phyloP scores from a whole-genome alignment of 1,140 invertebrate genomes.

The Dendrolimus punctatus region DNA sequence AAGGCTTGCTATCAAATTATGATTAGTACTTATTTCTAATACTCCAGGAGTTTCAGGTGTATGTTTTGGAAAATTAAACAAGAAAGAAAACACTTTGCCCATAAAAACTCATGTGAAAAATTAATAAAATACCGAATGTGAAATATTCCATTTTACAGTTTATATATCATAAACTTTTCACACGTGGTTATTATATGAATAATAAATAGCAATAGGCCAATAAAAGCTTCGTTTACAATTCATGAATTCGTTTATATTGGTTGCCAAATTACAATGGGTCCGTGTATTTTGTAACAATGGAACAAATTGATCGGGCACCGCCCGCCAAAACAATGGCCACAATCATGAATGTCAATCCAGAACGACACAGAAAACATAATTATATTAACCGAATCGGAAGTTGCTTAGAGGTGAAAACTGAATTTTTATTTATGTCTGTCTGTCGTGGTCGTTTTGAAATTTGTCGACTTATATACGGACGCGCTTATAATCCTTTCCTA shows the following conservation, averaged over 20 bases:
- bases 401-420: conserved; percentile 11
- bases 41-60: too few species aligned
- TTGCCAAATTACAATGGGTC: conserved; percentile 44
- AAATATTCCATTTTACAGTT: too few species aligned
- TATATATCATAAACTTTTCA: too few species aligned
- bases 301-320: conserved; percentile 58
- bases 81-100: too few species aligned
- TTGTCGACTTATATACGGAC: neutral
- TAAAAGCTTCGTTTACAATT: neutral
- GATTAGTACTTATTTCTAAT: too few species aligned
- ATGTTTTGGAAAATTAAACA: too few species aligned
- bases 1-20: too few species aligned
- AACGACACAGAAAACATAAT: conserved; percentile 37
- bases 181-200: too few species aligned
- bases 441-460: neutral
- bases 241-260: conserved; percentile 11
- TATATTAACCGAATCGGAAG: conserved; percentile 48
- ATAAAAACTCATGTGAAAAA: too few species aligned
- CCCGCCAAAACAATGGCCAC: conserved; percentile 55
- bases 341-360: conserved; percentile 58
- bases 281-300: conserved; percentile 61
- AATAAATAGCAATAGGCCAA: neutral
- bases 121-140: too few species aligned
- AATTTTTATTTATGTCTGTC: conserved; percentile 5
- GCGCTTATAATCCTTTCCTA: too few species aligned